These are phyloP conservation scores for Neotragus moschatus DNA, from an alignment of 2,113 vertebrate genomes.

Conservation along the genomic window DNA sequence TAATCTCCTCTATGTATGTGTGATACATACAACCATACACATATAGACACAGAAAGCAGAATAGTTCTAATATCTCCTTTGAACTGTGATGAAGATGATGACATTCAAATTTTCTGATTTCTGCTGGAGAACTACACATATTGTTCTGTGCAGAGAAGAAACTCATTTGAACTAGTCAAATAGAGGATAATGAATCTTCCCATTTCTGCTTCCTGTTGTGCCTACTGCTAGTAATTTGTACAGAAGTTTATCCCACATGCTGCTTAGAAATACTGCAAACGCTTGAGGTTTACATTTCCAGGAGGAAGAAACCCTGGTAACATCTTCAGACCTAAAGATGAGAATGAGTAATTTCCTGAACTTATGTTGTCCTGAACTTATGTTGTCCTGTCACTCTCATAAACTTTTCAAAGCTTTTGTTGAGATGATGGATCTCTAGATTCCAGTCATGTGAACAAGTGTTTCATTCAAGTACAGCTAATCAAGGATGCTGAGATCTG, in stretches of 20 bases:
- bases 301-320: not conserved
- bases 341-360: conserved; percentile 30
- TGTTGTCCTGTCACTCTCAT: not conserved
- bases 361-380: not conserved
- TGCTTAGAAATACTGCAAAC: not conserved
- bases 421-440: not conserved
- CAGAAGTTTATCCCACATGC: not conserved
- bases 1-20: not conserved
- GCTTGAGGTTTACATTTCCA: not conserved
- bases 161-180: conserved; percentile 40
- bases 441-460: not conserved
- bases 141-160: conserved; percentile 24
- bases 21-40: not conserved
- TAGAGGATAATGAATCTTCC: conserved; percentile 37
- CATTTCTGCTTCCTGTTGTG: not conserved
- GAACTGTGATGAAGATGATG: not conserved
- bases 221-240: conserved; percentile 10
- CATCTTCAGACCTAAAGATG: not conserved
- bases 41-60: not conserved
- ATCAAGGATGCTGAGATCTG: not conserved
- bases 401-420: not conserved
- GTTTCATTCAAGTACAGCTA: conserved; percentile 3
- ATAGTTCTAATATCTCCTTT: not conserved
- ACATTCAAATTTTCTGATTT: conserved; percentile 18
- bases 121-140: not conserved